Evolutionary conservation across 92 coral and sea anemone genomes (phyloP).

Genomic region (Zoanthus sociatus): DNA sequence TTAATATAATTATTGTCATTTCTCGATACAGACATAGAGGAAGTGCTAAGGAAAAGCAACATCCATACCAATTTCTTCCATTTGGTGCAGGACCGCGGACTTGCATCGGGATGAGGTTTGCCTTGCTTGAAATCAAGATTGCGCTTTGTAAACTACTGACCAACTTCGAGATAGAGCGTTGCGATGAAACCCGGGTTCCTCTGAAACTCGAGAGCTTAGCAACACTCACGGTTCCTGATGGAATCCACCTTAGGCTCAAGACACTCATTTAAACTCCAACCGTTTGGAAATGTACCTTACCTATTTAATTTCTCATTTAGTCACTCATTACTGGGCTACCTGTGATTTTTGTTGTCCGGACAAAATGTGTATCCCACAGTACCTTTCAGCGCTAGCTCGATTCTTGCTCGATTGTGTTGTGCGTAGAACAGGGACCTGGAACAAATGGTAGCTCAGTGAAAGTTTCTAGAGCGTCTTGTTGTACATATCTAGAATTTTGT

Average conservation of each 20-base stretch:
- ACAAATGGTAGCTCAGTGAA: too few species aligned
- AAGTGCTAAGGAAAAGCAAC: constrained; percentile 1
- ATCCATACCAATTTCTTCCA: constrained; percentile 40
- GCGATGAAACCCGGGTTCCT: constrained; percentile 61
- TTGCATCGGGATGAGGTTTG: constrained; percentile 44
- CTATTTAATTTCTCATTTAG: too few species aligned
- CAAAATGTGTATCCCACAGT: too few species aligned
- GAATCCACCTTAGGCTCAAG: constrained; percentile 24
- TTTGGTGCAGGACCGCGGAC: constrained; percentile 36
- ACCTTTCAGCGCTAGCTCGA: too few species aligned
- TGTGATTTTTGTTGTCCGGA: too few species aligned
- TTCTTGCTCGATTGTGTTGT: too few species aligned
- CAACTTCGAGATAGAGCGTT: constrained; percentile 67
- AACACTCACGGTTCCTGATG: constrained; percentile 38
- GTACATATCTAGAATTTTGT: too few species aligned
- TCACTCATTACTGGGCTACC: too few species aligned
- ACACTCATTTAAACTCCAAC: background rate
- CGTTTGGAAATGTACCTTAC: background rate
- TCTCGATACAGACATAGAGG: constrained; percentile 25
- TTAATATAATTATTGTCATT: background rate
- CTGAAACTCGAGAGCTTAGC: constrained; percentile 36
- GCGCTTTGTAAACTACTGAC: constrained; percentile 55
- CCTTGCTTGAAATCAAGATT: constrained; percentile 68
- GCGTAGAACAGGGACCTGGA: too few species aligned
- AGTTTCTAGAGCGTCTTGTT: too few species aligned